Base-by-base conservation (phyloP, 2,797 vertebrate species). In the Protosalanx chinensis region DNA sequence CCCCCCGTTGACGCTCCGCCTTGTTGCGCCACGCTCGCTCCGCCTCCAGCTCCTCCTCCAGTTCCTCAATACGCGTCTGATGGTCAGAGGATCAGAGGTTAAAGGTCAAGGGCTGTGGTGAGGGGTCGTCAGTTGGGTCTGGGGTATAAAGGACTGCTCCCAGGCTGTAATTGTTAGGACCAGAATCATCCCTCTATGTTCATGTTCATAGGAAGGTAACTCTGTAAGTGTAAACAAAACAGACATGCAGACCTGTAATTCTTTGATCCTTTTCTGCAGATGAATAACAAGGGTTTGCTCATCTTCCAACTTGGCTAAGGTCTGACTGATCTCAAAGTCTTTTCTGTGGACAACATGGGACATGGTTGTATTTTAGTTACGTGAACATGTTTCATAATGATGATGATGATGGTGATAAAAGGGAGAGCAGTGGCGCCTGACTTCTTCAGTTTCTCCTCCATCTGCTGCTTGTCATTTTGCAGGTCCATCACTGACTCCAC, bases 381-480 rank as follows among this genome's bases (percentile, higher is more conserved):
- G 29, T 7, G 23, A 23, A 58, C 16, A 23, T 1, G 6, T 60
- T 20, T 60, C n/a, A 23, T 60, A 2, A 29, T 23, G 18, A 10
- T 23, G 6, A 12, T 12, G 7, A 23, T 23, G 12, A 41, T 41
- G 10, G 10, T 41, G 37, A 46, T 13, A 46, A 46, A 12, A 13
- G 10, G 6, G 10, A 10, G 1, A 41, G 37, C 20, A 60, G 27
- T 60, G 58, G 12, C 29, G 58, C 68, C 90, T 85, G 86, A 98
- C 96, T 97, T 98, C 71, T 95, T 97, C 70, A 97, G 88, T 77
- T 93, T 93, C 67, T 97, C 95, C 30, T 98, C 96, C 82, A 96
- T 81, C 23, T 96, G 94, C 67, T 93, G 93, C 73, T 94, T 96
- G 78, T 95, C 94, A 37, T 93, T 93, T 76, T 96, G 91, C 70